Evolutionary conservation across 2,113 vertebrate species (phyloP).

Genomic region (Elaphurus davidianus): DNA sequence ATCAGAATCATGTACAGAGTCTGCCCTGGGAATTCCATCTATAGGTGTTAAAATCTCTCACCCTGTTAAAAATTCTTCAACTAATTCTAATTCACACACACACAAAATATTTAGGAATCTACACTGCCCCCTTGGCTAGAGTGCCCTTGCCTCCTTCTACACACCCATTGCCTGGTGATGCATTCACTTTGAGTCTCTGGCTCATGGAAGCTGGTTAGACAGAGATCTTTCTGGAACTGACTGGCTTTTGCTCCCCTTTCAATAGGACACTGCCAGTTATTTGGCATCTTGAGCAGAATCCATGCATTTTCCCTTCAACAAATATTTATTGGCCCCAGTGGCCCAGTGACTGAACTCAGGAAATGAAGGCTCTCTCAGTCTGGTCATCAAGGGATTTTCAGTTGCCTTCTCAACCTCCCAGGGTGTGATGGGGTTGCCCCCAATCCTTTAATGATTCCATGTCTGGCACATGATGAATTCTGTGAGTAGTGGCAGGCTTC

Average conservation of each 20-base stretch:
- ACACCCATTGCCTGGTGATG: background rate
- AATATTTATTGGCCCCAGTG: background rate
- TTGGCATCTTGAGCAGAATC: constrained; percentile 11
- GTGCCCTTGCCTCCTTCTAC: background rate
- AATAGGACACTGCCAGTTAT: background rate
- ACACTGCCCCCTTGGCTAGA: too few relatives aligned
- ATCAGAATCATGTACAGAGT: background rate
- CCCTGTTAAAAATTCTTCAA: background rate
- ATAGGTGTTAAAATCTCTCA: background rate
- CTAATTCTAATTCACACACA: background rate
- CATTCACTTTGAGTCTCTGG: background rate
- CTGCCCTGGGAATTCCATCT: background rate
- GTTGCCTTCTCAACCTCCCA: background rate
- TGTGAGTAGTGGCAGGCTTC: background rate
- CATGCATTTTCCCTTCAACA: background rate
- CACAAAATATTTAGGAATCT: background rate
- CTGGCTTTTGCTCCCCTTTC: background rate
- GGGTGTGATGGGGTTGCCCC: background rate
- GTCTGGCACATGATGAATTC: background rate
- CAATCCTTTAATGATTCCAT: background rate
- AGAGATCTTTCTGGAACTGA: background rate
- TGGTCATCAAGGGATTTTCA: background rate
- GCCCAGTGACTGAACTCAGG: background rate
- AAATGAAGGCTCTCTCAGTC: background rate
- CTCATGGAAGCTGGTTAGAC: background rate